Base-by-base conservation (phyloP, 2,888 invertebrate genomes). In the Lapara coniferarum region DNA sequence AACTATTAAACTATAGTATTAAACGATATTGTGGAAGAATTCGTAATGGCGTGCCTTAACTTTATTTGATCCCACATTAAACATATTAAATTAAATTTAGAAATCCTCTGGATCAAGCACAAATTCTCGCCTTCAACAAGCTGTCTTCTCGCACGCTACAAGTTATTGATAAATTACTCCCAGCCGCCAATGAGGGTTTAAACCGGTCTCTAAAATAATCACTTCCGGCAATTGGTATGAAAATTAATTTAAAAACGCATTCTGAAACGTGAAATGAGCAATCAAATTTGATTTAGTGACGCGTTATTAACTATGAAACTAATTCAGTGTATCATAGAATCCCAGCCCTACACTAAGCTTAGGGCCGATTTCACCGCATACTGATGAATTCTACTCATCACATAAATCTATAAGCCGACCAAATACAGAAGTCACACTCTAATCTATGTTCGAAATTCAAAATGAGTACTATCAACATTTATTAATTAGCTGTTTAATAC, bases 131-230 rank as follows among this genome's bases (percentile, higher is more conserved):
- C 30, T 46, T 59, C 59, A 59, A 46, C 59, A 44, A 44, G 59
- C 56, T 25, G 25, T 46, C 44, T 59, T 59, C 37, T 46, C 16
- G 59, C 59, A 46, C 46, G 59, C 16, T 44, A 44, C 16, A 37
- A 59, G 59, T 59, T 59, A 46, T 59, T 59, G 59, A 59, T 59
- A 59, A 59, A 59, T 59, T 46, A 59, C 59, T 59, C 46, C 46
- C 5, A 59, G 59, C 10, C 59, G 59, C 6, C 44, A 10, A 44
- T 59, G 46, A 59, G 10, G 46, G 46, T 16, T 59, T 59, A 59
- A 59, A 59, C 46, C 46, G 44, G 46, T 59, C 46, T 59, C 46
- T 44, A 59, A 3, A 8, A 59, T 37, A 46, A 46, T 59, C 46
- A 59, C 59, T 46, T 44, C 59, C 8, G 59, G 44, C 46, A 59